Evolutionary conservation across 2,797 vertebrate species (phyloP), one percentile per base, ranked within the genome.

Genomic region (Fringilla coelebs): DNA sequence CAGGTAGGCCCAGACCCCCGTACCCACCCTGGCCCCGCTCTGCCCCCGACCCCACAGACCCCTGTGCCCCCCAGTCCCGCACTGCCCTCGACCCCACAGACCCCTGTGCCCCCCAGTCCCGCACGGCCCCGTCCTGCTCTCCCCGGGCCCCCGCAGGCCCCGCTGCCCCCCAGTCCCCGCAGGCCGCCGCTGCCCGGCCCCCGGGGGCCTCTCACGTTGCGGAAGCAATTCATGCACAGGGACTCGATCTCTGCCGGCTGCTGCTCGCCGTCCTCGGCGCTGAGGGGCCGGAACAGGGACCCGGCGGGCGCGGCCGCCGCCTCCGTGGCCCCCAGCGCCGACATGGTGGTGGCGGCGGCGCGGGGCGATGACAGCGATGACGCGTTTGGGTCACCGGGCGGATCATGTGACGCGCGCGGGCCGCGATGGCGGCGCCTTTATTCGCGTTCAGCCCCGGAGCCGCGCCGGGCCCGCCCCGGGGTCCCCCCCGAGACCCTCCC

Each of bases 401-500:
- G 66, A 1, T 70, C 34, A 70, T 4, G 66, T 70, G 48, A 52
- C 29, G 11, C 21, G 28, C 66, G 66, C 48, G 66, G 65, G 66
- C 28, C 48, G 55, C 60, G 16, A 57, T 81, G 82, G 66, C 82
- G 66, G 48, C 46, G 48, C 36, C 65, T 72, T 93, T 77, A 67
- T 72, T 73, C 0, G 9, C 8, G 26, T 10, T 45, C 41, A 58
- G 34, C 55, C 15, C 22, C n/a, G 55, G 55, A 32, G 13, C 61
- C 49, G 6, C 60, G 11, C 22, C 21, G 22, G 36, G 15, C 5
- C 20, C 52, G 12, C 12, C 14, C 26, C 19, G 41, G 19, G 32
- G 1, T 6, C 24, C 7, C 1, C 13, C n/a, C 5, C n/a, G 22
- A 7, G 22, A 16, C 4, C 32, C 20, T 9, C 20, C 32, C 15